A percentile compares a stretch with the other conserved stretches of the same genome.
Conservation (phyloP, 2,797 vertebrate species). For the Tangara arthus region DNA sequence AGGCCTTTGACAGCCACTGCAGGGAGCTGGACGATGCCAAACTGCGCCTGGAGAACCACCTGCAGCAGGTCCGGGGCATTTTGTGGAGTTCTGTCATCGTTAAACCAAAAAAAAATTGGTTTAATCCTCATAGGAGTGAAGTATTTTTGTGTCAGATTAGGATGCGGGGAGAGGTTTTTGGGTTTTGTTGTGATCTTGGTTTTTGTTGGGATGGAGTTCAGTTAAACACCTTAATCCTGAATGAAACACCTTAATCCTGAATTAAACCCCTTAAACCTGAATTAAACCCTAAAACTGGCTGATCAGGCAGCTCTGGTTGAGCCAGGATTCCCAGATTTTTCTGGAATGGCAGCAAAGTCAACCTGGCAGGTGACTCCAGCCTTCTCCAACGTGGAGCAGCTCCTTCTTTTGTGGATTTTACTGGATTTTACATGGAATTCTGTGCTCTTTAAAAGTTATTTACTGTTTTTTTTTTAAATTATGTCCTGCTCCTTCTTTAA, state of each 20-base stretch:
- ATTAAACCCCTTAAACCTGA: background rate
- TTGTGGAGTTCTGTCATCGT: accelerated
- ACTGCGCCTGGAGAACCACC: slow-evolving; percentile 77
- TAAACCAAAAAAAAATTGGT: background rate
- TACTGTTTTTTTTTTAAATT: background rate
- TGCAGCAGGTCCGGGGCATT: slow-evolving; percentile 69
- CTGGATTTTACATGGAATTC: background rate
- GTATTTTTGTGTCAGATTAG: background rate
- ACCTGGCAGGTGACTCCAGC: background rate
- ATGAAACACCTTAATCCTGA: accelerated
- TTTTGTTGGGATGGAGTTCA: background rate
- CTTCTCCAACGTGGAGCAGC: background rate
- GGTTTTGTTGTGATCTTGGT: background rate
- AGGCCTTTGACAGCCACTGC: slow-evolving; percentile 80
- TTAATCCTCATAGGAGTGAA: accelerated
- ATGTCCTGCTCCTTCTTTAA: background rate
- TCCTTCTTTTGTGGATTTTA: background rate
- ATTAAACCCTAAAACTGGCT: background rate
- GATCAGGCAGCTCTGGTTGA: background rate
- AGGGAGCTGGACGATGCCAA: slow-evolving; percentile 78
- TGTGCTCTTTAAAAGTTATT: background rate
- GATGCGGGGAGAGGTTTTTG: background rate
- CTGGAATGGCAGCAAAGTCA: background rate
- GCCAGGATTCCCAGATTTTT: background rate
- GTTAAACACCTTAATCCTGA: background rate